Conservation (phyloP, 1,140 invertebrate species). For the Wiebesia pumilae region DNA sequence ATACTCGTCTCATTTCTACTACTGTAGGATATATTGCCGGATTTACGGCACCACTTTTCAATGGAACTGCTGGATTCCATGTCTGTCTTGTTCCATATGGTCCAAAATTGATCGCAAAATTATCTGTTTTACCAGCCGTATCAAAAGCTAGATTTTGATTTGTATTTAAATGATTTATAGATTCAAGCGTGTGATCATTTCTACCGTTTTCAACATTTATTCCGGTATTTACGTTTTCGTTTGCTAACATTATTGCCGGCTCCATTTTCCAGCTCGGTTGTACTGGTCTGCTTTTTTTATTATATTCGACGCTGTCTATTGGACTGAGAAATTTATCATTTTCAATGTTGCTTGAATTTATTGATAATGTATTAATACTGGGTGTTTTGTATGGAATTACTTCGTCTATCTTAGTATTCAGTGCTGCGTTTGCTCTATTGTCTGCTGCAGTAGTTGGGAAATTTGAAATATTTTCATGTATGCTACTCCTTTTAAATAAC, state of each 20-base stretch:
- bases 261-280: no score
- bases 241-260: no score
- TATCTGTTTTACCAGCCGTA: neutral
- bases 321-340: neutral
- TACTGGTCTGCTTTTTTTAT: no score
- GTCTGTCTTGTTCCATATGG: neutral
- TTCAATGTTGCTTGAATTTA: neutral
- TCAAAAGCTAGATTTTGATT: no score
- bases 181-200: no score
- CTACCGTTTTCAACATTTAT: no score
- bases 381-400: no score
- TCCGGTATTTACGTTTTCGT: neutral
- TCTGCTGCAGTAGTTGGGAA: neutral
- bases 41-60: neutral
- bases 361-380: neutral
- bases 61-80: neutral
- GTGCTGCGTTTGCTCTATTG: neutral
- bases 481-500: no score
- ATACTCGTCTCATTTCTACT: neutral
- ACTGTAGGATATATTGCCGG: neutral
- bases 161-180: no score
- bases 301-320: neutral
- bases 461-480: neutral
- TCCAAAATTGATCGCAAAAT: neutral
- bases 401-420: neutral